Evolutionary conservation across 2,888 invertebrate genomes (phyloP).

Genomic region (Drosophila falleni): DNA sequence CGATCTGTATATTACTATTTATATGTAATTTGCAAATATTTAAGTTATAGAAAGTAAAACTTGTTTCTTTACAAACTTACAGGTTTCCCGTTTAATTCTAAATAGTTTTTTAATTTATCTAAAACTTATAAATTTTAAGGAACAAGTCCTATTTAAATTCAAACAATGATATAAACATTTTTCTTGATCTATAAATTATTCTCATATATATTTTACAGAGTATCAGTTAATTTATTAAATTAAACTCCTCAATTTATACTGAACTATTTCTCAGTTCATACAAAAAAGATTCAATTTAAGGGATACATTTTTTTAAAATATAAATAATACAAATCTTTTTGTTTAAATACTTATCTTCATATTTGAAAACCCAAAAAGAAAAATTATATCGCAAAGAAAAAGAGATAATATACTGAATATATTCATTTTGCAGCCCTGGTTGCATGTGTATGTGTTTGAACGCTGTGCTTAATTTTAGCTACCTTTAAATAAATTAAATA

Average conservation of each 20-base stretch:
- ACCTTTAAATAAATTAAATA: constrained; percentile 80
- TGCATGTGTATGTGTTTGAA: constrained; percentile 16
- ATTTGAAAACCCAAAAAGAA: not conserved
- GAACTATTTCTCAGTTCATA: no score
- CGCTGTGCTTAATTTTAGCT: constrained; percentile 48
- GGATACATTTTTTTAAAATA: not conserved
- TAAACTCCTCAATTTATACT: no score
- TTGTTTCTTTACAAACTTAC: not conserved
- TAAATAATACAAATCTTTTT: not conserved
- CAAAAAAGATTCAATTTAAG: no score
- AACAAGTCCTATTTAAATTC: not conserved
- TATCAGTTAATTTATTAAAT: no score
- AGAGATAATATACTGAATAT: not conserved
- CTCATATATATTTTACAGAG: no score
- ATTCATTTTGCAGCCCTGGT: constrained; percentile 33
- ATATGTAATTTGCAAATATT: no score
- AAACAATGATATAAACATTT: no score
- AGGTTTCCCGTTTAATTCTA: not conserved
- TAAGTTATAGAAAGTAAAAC: not conserved
- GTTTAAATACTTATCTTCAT: not conserved
- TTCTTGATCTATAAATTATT: no score
- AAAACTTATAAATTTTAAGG: not conserved
- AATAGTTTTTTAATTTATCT: not conserved
- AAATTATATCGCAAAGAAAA: not conserved
- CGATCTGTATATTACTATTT: no score